Percentiles rank a stretch among this genome's conserved stretches.
Evolutionary conservation across 2,113 vertebrate genomes (phyloP).

Genomic region (Aythya baeri): DNA sequence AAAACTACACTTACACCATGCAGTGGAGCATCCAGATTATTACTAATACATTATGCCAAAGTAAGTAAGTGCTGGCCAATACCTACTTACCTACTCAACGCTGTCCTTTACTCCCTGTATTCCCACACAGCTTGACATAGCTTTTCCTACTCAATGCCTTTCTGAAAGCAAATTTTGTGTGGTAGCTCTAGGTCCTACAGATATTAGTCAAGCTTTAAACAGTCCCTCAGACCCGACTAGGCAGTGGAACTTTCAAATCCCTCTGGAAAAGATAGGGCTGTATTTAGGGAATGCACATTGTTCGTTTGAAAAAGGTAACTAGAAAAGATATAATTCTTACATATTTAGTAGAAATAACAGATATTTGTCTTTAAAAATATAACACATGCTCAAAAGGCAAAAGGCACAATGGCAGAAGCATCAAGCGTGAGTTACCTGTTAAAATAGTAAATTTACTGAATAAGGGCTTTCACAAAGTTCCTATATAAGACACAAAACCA

Average conservation of each 20-base stretch:
- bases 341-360: background rate
- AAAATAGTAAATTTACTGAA: background rate
- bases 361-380: background rate
- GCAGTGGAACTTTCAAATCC: background rate
- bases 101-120: background rate
- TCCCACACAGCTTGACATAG: background rate
- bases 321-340: background rate
- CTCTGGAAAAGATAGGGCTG: background rate
- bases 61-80: background rate
- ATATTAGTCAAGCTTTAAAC: background rate
- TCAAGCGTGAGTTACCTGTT: background rate
- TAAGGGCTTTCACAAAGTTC: background rate
- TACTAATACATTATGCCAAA: background rate
- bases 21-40: background rate
- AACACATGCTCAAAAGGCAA: background rate
- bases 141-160: background rate
- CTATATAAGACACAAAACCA: background rate
- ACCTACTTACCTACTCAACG: background rate
- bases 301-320: background rate
- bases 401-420: background rate
- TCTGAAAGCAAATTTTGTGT: background rate
- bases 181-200: too few species aligned
- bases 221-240: background rate
- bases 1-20: background rate
- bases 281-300: background rate